phyloP scores from a whole-genome alignment of 2,113 vertebrate species.

The Cyrtonyx montezumae region DNA sequence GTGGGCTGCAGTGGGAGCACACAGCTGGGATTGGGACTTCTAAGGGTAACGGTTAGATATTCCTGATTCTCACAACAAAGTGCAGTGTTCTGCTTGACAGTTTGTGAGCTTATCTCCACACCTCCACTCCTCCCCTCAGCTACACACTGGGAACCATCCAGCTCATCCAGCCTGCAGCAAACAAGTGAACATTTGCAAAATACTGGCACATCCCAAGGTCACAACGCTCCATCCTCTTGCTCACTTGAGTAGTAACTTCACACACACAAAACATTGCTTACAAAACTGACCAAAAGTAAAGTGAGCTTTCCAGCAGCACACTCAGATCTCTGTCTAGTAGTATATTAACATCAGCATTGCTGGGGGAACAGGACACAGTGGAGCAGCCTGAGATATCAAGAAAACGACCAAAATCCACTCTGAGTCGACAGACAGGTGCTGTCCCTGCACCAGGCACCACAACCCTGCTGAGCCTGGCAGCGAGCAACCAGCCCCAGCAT shows the following conservation, averaged over 20 bases:
- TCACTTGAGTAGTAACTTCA: not conserved
- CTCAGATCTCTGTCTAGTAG: not conserved
- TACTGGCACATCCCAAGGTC: not conserved
- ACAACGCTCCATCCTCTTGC: rapidly evolving
- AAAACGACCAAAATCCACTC: not conserved
- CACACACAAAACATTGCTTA: not conserved
- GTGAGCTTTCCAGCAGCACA: not conserved
- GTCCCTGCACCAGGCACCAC: not conserved
- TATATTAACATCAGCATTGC: not conserved
- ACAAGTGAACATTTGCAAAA: not conserved
- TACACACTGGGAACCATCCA: rapidly evolving
- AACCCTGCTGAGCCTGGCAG: not conserved
- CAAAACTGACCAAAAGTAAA: rapidly evolving
- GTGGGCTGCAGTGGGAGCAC: not conserved
- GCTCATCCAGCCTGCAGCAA: not conserved
- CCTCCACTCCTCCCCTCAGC: not conserved
- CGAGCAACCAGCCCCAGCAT: not conserved
- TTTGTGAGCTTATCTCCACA: not conserved
- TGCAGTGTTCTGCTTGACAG: too few relatives aligned
- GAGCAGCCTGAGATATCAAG: not conserved
- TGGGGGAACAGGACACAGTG: not conserved
- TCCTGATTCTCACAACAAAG: rapidly evolving
- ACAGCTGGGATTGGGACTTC: not conserved
- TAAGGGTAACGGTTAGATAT: not conserved
- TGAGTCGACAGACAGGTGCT: rapidly evolving